A percentile compares a stretch with the other conserved stretches of the same genome.
These are phyloP conservation scores for Falco berigora DNA, from an alignment of 2,797 vertebrate genomes.

Conservation along the genomic window DNA sequence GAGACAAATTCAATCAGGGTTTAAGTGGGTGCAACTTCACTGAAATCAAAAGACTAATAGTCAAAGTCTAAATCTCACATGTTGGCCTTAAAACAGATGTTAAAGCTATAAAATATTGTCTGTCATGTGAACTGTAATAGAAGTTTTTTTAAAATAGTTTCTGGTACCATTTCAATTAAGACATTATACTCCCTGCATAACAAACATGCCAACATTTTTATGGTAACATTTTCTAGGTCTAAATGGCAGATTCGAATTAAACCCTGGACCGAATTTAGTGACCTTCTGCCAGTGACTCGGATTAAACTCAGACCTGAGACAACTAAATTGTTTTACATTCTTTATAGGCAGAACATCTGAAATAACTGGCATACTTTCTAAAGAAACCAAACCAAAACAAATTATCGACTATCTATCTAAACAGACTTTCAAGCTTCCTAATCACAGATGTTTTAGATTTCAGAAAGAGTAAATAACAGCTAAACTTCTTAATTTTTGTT, in stretches of 20 bases:
- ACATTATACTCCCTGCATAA: conserved; percentile 41
- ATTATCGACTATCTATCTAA: conserved; percentile 4
- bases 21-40: conserved; percentile 14
- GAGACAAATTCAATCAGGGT: conserved; percentile 41
- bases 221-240: conserved; percentile 41
- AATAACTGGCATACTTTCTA: conserved; percentile 56
- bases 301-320: conserved; percentile 38
- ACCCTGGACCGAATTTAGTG: background rate
- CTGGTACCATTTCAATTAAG: conserved; percentile 57
- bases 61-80: conserved; percentile 11
- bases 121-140: conserved; percentile 29
- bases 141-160: conserved; percentile 48
- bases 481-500: conserved; percentile 16
- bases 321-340: conserved; percentile 52
- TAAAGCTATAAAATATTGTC: conserved; percentile 43
- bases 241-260: conserved; percentile 28
- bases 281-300: conserved; percentile 4
- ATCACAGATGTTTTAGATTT: conserved; percentile 20
- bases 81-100: conserved; percentile 36
- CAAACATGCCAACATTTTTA: conserved; percentile 52
- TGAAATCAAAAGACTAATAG: conserved; percentile 3
- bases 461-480: conserved; percentile 27
- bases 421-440: conserved; percentile 20
- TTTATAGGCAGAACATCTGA: conserved; percentile 38
- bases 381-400: conserved; percentile 32